Evolutionary conservation across 2,113 vertebrate species (phyloP), one percentile per base, ranked within the genome.

Genomic region (Sinosuthora webbiana): DNA sequence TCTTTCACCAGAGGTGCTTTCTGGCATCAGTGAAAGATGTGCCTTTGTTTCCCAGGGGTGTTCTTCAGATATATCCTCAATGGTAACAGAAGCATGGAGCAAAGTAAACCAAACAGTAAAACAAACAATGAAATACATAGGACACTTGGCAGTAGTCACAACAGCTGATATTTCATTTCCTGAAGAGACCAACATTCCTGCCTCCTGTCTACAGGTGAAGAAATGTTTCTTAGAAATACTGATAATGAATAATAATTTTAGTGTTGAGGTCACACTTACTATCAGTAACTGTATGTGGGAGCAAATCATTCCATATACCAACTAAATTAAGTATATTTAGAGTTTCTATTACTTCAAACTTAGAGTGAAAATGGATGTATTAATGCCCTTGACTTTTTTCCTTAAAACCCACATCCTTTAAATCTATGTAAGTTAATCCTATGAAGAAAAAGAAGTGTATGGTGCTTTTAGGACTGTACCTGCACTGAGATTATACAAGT

Each of bases 41-140:
- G 6, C 76, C 64, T 96, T 89, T 90, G 7, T 92, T 65, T 96
- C 77, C 77, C 56, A 99, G 99, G 99, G 99, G 4, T 99, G 99
- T 85, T 98, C 98, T 93, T 99, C 98, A 14, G 99, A 99, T 97
- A 99, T 99, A 94, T 97, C 98, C 15, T 99, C 98, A 0, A 99
- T 99, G 99, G 99, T 99, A 89, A 97, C 95, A 25, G 99, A 99
- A 95, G 98, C 99, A 62, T 93, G 93, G 55, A 98, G 92, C 86
- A 99, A 98, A 97, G 98, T 97, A 80, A 93, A 96, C 24, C 95
- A 97, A 70, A 98, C 97, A 67, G 74, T 98, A 69, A 98, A 97
- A 42, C 97, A 96, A 31, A 97, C 97, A 8, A 79, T 98, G 70
- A 97, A 97, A 27, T 78, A 85, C 11, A 87, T 98, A 35, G 98